A percentile compares a stretch with the other conserved stretches of the same genome.
phyloP scores from a whole-genome alignment of 2,797 vertebrate species.

The Tauraco hartlaubi region DNA sequence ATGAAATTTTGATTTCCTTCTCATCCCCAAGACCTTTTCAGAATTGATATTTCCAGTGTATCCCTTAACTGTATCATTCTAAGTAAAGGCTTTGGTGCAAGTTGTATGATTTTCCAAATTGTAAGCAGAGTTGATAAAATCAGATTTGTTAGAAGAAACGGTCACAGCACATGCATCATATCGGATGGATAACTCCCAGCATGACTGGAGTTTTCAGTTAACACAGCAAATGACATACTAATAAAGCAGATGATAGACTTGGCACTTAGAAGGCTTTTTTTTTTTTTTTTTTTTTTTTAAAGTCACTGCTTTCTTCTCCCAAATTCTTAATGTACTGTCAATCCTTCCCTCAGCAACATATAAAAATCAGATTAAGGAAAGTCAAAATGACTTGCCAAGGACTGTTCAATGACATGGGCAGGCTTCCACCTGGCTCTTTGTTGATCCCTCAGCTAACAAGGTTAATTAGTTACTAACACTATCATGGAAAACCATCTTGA shows the following conservation, averaged over 20 bases:
- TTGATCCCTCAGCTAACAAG: not conserved
- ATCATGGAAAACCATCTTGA: not conserved
- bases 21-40: not conserved
- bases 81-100: not conserved
- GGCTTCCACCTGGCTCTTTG: not conserved
- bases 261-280: not conserved
- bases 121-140: not conserved
- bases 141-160: not conserved
- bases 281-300: fast-evolving
- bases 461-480: not conserved
- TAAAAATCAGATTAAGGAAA: not conserved
- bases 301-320: not conserved
- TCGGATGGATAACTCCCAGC: not conserved
- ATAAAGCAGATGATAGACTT: conserved; percentile 38
- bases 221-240: conserved; percentile 17
- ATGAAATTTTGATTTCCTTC: not conserved
- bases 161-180: not conserved
- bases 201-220: conserved; percentile 25
- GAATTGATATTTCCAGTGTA: not conserved
- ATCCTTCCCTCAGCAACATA: not conserved
- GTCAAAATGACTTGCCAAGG: not conserved
- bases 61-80: not conserved
- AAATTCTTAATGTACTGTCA: not conserved
- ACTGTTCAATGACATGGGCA: conserved; percentile 14
- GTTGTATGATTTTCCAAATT: not conserved